Evolutionary conservation across 2,113 vertebrate species (phyloP).

Genomic region (Chaetodon trifascialis): DNA sequence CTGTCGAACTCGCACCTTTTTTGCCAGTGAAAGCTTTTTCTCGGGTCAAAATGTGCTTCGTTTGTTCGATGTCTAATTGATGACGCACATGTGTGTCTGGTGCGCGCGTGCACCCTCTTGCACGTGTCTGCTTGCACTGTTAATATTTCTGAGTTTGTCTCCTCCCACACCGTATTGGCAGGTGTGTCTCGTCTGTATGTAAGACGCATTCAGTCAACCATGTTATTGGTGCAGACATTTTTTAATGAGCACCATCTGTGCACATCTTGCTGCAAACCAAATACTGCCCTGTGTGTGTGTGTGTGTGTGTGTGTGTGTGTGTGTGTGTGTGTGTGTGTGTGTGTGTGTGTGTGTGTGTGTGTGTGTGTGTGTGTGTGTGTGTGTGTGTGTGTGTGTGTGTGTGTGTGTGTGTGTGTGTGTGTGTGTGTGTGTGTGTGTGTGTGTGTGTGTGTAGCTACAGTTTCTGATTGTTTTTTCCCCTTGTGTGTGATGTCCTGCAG

Average conservation of each 20-base stretch:
- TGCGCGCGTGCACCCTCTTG: background rate
- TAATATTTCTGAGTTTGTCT: slow-evolving; percentile 64
- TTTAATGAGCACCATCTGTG: slow-evolving; percentile 83
- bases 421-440: slow-evolving; percentile 18
- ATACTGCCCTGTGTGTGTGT: slow-evolving; percentile 36
- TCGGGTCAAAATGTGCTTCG: slow-evolving; percentile 34
- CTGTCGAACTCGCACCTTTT: slow-evolving; percentile 12
- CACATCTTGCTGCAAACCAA: slow-evolving; percentile 65
- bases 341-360: slow-evolving; percentile 4
- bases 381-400: slow-evolving; percentile 29
- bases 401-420: slow-evolving; percentile 35
- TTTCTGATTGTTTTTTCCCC: slow-evolving; percentile 39
- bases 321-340: background rate
- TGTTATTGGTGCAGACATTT: slow-evolving; percentile 75
- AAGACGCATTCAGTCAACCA: slow-evolving; percentile 60
- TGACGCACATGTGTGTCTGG: slow-evolving; percentile 40
- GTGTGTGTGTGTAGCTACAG: slow-evolving; percentile 19
- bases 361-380: slow-evolving; percentile 6
- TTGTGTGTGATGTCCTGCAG: slow-evolving; percentile 79
- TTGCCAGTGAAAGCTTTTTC: slow-evolving; percentile 30
- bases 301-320: slow-evolving; percentile 22
- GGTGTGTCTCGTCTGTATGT: slow-evolving; percentile 63
- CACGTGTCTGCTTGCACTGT: slow-evolving; percentile 29
- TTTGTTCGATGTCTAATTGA: slow-evolving; percentile 40
- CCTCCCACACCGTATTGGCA: slow-evolving; percentile 67